Evolutionary conservation across 2,888 invertebrate genomes (phyloP), one percentile per base, ranked within the genome.

Genomic region (Osmoderma eremita): DNA sequence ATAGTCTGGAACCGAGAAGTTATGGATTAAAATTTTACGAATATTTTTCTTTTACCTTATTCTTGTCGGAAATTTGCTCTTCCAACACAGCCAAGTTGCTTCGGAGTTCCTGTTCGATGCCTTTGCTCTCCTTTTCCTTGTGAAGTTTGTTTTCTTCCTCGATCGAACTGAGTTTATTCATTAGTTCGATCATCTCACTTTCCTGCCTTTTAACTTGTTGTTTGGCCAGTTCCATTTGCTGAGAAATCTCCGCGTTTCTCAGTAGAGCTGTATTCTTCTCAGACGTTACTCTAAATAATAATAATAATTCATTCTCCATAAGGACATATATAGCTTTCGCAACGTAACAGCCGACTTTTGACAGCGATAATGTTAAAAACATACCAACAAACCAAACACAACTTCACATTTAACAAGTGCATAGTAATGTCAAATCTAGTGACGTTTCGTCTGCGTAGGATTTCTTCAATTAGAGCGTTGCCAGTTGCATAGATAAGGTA

Each of bases 221-320:
- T 76, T 89, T 89, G 1, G 90, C 87, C 76, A 93, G 85, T 79
- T 93, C 92, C 75, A 91, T 87, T 70, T 90, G 90, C 79, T 93
- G 93, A 0, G 93, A 93, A 75, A 93, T 89, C 82, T 92, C 91
- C 1, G 93, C 93, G 79, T 92, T 94, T 53, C 92, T 86, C 63
- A 94, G 78, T 56, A 93, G 80, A 0, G 90, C 90, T 1, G 89
- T 88, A 77, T 93, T 90, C 76, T 92, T 93, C 72, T 92, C 92
- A 6, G 89, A 86, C 53, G 88, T 88, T 74, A 93, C 93, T 72
- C 88, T 88, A 76, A 20, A 82, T 50, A 45, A 17, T 6, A 45
- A 53, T 38, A 41, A 56, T 58, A 48, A 65, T 5, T 10, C n/a
- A n/a, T n/a, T n/a, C n/a, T n/a, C n/a, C n/a, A n/a, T n/a, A 65